phyloP scores from a whole-genome alignment of 2,888 invertebrate species.

The Plagodis pulveraria region DNA sequence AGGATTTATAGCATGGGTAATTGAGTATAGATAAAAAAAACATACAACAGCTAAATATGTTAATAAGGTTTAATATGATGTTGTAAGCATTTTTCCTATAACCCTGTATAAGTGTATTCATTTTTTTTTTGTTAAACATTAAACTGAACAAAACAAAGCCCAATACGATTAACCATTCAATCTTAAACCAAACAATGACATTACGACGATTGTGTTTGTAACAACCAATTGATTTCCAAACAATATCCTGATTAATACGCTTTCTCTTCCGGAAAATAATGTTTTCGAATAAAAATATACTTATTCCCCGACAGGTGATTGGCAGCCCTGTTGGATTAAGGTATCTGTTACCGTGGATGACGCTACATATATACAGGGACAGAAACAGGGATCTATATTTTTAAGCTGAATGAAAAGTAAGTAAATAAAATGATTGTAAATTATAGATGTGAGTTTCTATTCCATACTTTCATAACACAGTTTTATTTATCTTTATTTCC shows the following conservation, averaged over 20 bases:
- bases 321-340: constrained; percentile 33
- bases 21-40: too few relatives aligned
- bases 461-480: too few relatives aligned
- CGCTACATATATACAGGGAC: background rate
- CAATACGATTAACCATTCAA: background rate
- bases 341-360: constrained; percentile 21
- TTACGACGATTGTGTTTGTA: background rate
- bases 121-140: too few relatives aligned
- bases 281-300: constrained; percentile 13
- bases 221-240: constrained; percentile 11
- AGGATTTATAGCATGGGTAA: too few relatives aligned
- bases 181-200: background rate
- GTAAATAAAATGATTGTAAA: too few relatives aligned
- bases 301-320: constrained; percentile 32
- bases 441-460: too few relatives aligned
- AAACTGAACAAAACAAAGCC: background rate
- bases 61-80: too few relatives aligned
- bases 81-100: too few relatives aligned
- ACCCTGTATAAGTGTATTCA: too few relatives aligned
- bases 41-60: too few relatives aligned
- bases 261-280: constrained; percentile 7
- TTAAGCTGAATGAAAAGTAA: too few relatives aligned
- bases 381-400: constrained; percentile 1
- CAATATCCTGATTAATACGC: constrained; percentile 23
- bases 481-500: too few relatives aligned